These are phyloP conservation scores for Phallusia fumigata DNA, from an alignment of 23 tunicate genomes.

Conservation along the genomic window DNA sequence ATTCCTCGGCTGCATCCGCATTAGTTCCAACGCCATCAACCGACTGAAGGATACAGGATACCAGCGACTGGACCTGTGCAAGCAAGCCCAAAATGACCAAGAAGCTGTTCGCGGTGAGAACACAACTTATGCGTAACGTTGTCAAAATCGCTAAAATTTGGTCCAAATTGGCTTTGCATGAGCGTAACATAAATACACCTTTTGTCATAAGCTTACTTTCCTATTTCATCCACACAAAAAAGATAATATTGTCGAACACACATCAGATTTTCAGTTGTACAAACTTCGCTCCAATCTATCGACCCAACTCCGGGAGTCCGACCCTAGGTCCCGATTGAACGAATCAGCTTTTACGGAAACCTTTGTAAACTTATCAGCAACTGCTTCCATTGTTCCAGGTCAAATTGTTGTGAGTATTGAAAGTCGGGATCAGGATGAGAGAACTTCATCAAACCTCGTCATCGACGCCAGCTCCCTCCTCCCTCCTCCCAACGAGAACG, in stretches of 20 bases:
- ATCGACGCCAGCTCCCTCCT: constrained; percentile 61
- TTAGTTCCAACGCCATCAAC: constrained; percentile 88
- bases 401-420: constrained; percentile 89
- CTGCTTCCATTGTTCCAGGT: constrained; percentile 66
- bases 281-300: too few species aligned
- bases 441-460: constrained; percentile 62
- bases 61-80: constrained; percentile 83
- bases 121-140: background rate
- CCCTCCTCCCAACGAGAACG: constrained; percentile 50
- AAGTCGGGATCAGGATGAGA: constrained; percentile 76
- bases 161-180: background rate
- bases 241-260: too few species aligned
- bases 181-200: too few species aligned
- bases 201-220: too few species aligned
- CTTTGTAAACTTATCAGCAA: too few species aligned
- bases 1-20: constrained; percentile 85
- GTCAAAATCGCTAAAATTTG: background rate
- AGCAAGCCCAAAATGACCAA: constrained; percentile 50
- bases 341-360: too few species aligned
- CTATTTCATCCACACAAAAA: too few species aligned
- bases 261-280: too few species aligned
- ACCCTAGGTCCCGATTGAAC: too few species aligned
- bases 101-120: constrained; percentile 74
- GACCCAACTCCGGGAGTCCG: too few species aligned
- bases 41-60: constrained; percentile 90